Conservation (phyloP, 2,113 vertebrate species). For the Boleophthalmus pectinirostris region DNA sequence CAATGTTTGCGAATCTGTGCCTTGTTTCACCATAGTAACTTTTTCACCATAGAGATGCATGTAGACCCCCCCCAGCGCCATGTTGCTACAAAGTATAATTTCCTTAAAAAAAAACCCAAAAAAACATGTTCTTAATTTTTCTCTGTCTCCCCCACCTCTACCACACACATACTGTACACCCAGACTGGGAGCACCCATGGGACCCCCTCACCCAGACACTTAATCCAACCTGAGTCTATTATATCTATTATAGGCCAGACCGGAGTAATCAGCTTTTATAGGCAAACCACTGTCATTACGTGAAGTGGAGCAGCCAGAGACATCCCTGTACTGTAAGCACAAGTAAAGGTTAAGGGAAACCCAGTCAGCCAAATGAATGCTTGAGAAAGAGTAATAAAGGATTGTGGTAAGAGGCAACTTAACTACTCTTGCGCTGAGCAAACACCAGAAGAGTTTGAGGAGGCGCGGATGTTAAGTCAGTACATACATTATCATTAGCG, state of each 20-base stretch:
- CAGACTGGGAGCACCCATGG: background rate
- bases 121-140: too few species aligned
- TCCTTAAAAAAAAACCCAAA: too few species aligned
- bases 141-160: background rate
- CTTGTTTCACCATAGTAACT: too few species aligned
- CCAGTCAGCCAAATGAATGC: background rate
- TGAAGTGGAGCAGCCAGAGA: background rate
- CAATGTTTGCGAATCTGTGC: too few species aligned
- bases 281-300: slow-evolving; percentile 7
- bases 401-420: background rate
- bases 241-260: slow-evolving; percentile 4
- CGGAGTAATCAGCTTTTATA: slow-evolving; percentile 7
- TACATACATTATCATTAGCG: background rate
- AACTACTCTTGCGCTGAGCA: background rate
- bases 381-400: background rate
- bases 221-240: background rate
- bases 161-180: background rate
- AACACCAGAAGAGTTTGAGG: background rate
- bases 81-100: too few species aligned
- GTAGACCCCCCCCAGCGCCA: too few species aligned
- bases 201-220: background rate
- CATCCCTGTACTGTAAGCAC: background rate
- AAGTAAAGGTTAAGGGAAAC: background rate
- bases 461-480: background rate
- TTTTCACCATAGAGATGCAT: too few species aligned